phyloP scores from a whole-genome alignment of 2,113 vertebrate genomes.

The Scomber scombrus region DNA sequence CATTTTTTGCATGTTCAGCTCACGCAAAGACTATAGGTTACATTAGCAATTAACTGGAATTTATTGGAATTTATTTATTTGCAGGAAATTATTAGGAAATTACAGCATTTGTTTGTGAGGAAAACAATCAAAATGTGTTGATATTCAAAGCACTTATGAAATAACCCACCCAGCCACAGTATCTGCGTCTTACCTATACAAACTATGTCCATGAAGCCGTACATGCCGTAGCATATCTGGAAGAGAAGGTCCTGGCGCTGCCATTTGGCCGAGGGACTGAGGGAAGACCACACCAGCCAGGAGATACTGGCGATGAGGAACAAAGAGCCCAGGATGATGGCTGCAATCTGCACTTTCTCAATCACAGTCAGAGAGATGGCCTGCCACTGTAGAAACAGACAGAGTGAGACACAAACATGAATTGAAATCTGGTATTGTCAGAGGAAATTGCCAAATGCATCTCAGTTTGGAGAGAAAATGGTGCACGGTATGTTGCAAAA shows the following conservation, averaged over 20 bases:
- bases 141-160: neutral
- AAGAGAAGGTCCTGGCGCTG: constrained; percentile 92
- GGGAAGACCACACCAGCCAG: constrained; percentile 92
- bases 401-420: neutral
- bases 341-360: constrained; percentile 92
- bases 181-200: constrained; percentile 87
- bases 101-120: neutral
- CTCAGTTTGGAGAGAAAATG: neutral
- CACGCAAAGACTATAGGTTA: no score
- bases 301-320: constrained; percentile 92
- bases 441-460: neutral
- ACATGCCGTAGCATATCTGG: constrained; percentile 95
- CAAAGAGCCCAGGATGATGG: constrained; percentile 90
- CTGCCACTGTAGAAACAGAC: constrained; percentile 85
- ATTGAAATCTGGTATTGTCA: neutral
- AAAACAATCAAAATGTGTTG: neutral
- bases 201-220: constrained; percentile 93
- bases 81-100: neutral
- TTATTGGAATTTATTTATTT: neutral
- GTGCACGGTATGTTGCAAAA: neutral
- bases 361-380: constrained; percentile 91
- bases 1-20: no score
- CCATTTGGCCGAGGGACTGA: constrained; percentile 93
- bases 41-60: neutral
- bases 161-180: neutral